A percentile compares a stretch with the other conserved stretches of the same genome.
These are phyloP conservation scores for Papilio aristodemus DNA, from an alignment of 1,140 invertebrate species.

Conservation along the genomic window DNA sequence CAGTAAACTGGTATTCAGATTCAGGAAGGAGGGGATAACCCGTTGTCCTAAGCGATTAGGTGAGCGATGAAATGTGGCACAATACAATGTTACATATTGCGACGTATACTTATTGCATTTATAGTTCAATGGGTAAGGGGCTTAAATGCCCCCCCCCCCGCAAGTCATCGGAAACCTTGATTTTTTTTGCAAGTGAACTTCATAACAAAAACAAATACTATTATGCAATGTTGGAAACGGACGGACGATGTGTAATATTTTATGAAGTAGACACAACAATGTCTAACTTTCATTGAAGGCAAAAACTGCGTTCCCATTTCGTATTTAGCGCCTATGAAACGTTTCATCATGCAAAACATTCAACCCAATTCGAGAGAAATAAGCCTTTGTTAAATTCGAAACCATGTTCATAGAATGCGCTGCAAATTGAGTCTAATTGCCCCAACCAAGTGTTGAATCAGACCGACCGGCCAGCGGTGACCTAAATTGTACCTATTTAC, in stretches of 20 bases:
- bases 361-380: constrained; percentile 60
- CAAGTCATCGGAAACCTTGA: no score
- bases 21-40: no score
- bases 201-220: no score
- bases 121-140: no score
- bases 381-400: constrained; percentile 63
- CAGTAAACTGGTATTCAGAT: no score
- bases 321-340: constrained; percentile 41
- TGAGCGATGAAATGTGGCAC: no score
- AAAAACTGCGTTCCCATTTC: constrained; percentile 8
- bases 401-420: constrained; percentile 61
- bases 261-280: not conserved
- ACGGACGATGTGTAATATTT: not conserved
- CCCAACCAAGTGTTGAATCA: constrained; percentile 78
- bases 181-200: no score
- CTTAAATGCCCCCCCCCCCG: no score
- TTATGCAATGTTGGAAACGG: no score
- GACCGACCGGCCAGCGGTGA: constrained; percentile 58
- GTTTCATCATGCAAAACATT: constrained; percentile 44
- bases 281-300: not conserved
- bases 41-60: no score
- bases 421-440: constrained; percentile 79
- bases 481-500: constrained; percentile 76
- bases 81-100: no score
- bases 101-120: no score